Base-by-base conservation (phyloP, 2,113 vertebrate species). In the Ceuthmochares aereus region DNA sequence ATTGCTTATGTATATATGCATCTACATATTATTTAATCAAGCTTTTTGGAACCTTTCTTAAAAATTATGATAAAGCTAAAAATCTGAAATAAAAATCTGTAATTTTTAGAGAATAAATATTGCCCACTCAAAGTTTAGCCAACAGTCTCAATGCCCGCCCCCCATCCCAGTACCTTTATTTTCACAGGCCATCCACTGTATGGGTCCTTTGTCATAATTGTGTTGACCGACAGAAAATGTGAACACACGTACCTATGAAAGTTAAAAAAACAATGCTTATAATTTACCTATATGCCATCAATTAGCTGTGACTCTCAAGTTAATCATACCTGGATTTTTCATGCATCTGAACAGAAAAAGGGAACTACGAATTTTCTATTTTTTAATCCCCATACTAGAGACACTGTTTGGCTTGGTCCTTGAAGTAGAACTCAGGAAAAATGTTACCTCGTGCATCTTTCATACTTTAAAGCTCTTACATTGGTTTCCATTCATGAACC, bases 161-260 rank as follows among this genome's bases (percentile, higher is more conserved):
- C 40, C 40, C 40, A 40, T 12, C 30, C 74, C 32, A 29, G 30
- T 98, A 99, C 99, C 99, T 99, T 99, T 99, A 95, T 99, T 99
- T 96, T 98, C 98, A 92, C 99, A 99, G 69, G 99, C 99, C 99
- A 99, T 99, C 99, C 99, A 99, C 85, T 99, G 99, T 96, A 99
- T 99, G 67, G 99, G 99, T 96, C 99, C 99, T 95, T 99, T 99
- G 89, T 99, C 99, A 52, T 99, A 99, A 97, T 99, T 99, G 97
- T 99, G 99, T 17, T 99, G 99, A 91, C 99, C 99, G 45, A 99
- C 99, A 78, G 99, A 99, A 97, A 99, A 99, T 2, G 99, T 99
- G 96, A 99, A 99, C 62, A 99, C 99, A 45, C 99, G 98, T 27
- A 99, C 99, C 99, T 99, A 76, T 20, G 45, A 17, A 78, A 93